Evolutionary conservation across 2,888 invertebrate genomes (phyloP).

Genomic region (Apamea monoglypha): DNA sequence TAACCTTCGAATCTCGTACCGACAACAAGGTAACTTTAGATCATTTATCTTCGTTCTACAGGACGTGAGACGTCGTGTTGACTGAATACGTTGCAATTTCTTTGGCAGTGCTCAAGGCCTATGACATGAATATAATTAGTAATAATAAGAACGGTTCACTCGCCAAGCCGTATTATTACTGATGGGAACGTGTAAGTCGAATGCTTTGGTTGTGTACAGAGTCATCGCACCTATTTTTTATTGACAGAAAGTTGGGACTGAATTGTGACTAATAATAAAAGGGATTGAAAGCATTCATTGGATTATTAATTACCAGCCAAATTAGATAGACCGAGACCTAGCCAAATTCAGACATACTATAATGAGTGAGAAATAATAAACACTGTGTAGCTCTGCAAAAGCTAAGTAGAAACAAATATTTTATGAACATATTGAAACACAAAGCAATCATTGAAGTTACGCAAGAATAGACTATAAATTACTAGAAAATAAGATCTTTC

Average conservation of each 20-base stretch:
- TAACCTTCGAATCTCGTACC: conserved; percentile 63
- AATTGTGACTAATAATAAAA: conserved; percentile 29
- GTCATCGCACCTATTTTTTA: conserved; percentile 25
- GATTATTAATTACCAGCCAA: conserved; percentile 11
- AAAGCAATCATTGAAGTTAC: conserved; percentile 1
- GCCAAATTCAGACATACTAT: conserved; percentile 16
- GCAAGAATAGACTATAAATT: conserved; percentile 17
- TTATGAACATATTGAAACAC: not conserved
- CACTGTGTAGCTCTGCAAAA: not conserved
- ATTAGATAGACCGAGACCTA: not conserved
- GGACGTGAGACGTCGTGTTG: conserved; percentile 63
- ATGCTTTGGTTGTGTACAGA: conserved; percentile 33
- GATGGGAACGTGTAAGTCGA: conserved; percentile 41
- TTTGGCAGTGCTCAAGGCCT: conserved; percentile 70
- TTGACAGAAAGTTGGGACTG: conserved; percentile 23
- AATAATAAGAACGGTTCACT: conserved; percentile 56
- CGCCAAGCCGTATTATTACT: conserved; percentile 53
- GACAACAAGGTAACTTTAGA: conserved; percentile 65
- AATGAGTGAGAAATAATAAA: not conserved
- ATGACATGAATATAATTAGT: conserved; percentile 62
- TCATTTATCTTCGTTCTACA: conserved; percentile 70
- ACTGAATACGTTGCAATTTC: conserved; percentile 68
- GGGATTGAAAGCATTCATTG: conserved; percentile 7
- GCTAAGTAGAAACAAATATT: conserved; percentile 5
- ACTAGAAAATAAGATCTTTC: conserved; percentile 11